Evolutionary conservation across 2,888 invertebrate species (phyloP).

Genomic region (Macrophya alboannulata): DNA sequence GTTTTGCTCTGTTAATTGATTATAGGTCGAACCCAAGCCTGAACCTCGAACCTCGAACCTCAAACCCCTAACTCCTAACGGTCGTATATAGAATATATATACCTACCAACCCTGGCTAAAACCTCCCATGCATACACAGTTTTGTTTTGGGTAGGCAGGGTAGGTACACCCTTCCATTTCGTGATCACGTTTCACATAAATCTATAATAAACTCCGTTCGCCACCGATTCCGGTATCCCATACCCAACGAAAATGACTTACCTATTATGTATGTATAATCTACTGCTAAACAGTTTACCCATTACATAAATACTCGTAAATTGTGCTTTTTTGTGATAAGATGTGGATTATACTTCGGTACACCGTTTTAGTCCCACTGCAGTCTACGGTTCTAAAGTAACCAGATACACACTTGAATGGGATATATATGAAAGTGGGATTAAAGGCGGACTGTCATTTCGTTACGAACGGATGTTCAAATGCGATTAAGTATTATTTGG

Average conservation of each 20-base stretch:
- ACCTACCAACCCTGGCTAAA: constrained; percentile 60
- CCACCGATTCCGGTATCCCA: constrained; percentile 39
- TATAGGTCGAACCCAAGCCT: constrained; percentile 70
- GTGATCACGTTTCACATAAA: constrained; percentile 66
- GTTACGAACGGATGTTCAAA: constrained; percentile 46
- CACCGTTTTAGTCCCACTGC: background rate
- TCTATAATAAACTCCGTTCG: constrained; percentile 70
- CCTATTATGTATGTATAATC: background rate
- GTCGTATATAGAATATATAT: constrained; percentile 8
- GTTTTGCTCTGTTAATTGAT: constrained; percentile 76
- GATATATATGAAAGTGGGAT: background rate
- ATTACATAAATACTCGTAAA: background rate
- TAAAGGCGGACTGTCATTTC: background rate
- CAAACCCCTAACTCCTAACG: constrained; percentile 48
- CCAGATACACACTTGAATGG: background rate
- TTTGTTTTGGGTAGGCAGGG: constrained; percentile 60
- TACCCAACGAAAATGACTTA: constrained; percentile 30
- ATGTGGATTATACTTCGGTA: background rate
- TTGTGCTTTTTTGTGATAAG: background rate
- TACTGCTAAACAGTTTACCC: background rate
- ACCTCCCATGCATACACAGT: constrained; percentile 60
- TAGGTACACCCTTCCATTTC: constrained; percentile 51
- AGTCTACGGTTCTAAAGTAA: background rate
- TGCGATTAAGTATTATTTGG: constrained; percentile 57
- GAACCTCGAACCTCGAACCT: constrained; percentile 62